Evolutionary conservation across 1,140 invertebrate genomes (phyloP), one percentile per base, ranked within the genome.

Genomic region (Tyrophagus putrescentiae): DNA sequence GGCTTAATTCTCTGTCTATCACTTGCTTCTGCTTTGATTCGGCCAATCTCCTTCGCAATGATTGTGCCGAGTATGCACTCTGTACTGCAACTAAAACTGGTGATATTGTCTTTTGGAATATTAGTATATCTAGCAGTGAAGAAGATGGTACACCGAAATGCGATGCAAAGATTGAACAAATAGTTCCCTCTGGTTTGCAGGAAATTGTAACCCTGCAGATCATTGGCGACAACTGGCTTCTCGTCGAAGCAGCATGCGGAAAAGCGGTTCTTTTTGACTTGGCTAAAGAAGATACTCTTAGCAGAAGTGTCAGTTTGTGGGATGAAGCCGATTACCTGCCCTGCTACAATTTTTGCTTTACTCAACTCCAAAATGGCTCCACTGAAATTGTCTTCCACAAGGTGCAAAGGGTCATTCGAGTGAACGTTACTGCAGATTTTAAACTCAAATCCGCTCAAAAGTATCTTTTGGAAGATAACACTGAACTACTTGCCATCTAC

Each of bases 361-460:
- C 13, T 7, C 23, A 48, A 7, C 13, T 48, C 7, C 13, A 48
- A 13, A 29, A 39, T 13, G 21, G 31, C 31, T 29, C 7, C 18
- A 48, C 31, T 29, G 45, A 48, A 18, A 48, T 48, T 48, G 45
- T 18, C 21, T 48, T 48, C 45, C 45, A 48, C 18, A 48, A 48
- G 31, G 18, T 48, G 7, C 21, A 48, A 13, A 9, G 7, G 31
- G 31, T 48, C 18, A 48, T 48, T 48, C 9, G 18, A 13, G 7
- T 48, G 23, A 7, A 39, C 13, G 21, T 39, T 39, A 13, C 36
- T 39, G 21, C 36, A 13, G 13, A 39, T 39, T 39, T 39, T 39
- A 39, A 13, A 25, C 7, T 18, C 7, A 29, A 7, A 48, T 7
- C 45, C 13, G 31, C 9, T 48, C 45, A 48, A 7, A 21, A 48